A percentile compares a stretch with the other conserved stretches of the same genome.
Evolutionary conservation across 35 echinoderm and acorn worm genomes (phyloP).

Genomic region (Anneissia japonica): DNA sequence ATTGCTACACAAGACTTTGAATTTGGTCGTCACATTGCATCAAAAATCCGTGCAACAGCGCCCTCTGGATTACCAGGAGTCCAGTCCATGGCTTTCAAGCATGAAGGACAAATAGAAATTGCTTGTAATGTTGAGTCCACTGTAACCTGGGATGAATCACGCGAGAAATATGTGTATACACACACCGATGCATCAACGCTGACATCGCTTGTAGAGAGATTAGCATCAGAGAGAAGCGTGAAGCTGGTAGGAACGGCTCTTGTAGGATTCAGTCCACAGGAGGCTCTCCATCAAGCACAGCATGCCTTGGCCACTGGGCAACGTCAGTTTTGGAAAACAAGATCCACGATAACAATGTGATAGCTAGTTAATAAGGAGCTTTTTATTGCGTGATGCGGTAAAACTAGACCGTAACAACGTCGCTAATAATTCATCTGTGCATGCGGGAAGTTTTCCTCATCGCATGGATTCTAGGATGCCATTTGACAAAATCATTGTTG

Average conservation of each 20-base stretch:
- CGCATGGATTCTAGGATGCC: too few relatives aligned
- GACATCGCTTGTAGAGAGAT: constrained; percentile 37
- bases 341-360: constrained; percentile 4
- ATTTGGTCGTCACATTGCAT: constrained; percentile 40
- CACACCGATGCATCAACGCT: constrained; percentile 53
- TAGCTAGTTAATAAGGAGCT: not conserved
- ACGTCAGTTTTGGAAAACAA: constrained; percentile 50
- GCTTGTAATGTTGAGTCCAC: constrained; percentile 82
- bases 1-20: constrained; percentile 57
- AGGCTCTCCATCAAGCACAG: constrained; percentile 52
- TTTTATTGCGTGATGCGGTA: too few relatives aligned
- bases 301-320: constrained; percentile 39
- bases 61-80: constrained; percentile 72
- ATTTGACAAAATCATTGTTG: too few relatives aligned
- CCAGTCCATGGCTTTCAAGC: constrained; percentile 83
- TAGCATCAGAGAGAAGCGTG: constrained; percentile 40
- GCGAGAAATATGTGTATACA: not conserved
- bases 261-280: constrained; percentile 74
- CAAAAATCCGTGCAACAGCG: constrained; percentile 46
- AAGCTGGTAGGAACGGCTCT: constrained; percentile 56
- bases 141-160: not conserved
- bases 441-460: too few relatives aligned
- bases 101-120: constrained; percentile 71
- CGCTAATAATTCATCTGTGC: too few relatives aligned
- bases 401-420: too few relatives aligned